Evolutionary conservation across 2,888 invertebrate genomes (phyloP), one percentile per base, ranked within the genome.

Genomic region (Heliconius ismenius): DNA sequence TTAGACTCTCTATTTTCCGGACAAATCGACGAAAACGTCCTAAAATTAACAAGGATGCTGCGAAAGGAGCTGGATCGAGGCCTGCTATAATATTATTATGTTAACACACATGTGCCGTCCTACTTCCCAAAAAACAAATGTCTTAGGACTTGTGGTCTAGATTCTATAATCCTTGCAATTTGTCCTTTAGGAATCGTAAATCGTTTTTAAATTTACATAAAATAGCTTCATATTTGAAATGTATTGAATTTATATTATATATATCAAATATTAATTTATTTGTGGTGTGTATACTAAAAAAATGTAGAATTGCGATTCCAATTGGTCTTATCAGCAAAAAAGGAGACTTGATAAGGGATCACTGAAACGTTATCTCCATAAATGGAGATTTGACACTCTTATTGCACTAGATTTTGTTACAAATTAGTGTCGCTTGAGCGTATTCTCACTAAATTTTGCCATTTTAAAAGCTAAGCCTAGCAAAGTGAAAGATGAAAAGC

Each of bases 11-110:
- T 94, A 6, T 94, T 94, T 86, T 85, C 93, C 2, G 93, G 93
- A 0, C 91, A 91, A 76, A 88, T 92, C 1, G 91, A 91, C 83
- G 92, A 93, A 36, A 91, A 92, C 77, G 94, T 94, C 21, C 87
- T 90, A 74, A 92, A 93, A 79, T 86, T 94, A 1, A 84, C 93
- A 72, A 86, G 92, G 69, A 92, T 94, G 93, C 90, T 94, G 2
- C 91, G 94, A 79, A 93, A 92, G 82, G 93, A 93, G 83, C 86
- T 94, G 3, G 94, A 94, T 84, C 81, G 92, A 54, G 93, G 93
- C 76, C 89, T 93, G 73, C 92, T 94, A 86, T 94, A 93, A 92
- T 86, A 83, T 60, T 70, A 79, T 76, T 78, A 81, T 77, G 70
- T 79, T 73, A 75, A 81, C 80, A 80, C 80, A 79, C 78, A 49